Percentiles rank a stretch among this genome's conserved stretches.
Conservation (phyloP, 2,113 vertebrate species). For the Engystomops pustulosus region DNA sequence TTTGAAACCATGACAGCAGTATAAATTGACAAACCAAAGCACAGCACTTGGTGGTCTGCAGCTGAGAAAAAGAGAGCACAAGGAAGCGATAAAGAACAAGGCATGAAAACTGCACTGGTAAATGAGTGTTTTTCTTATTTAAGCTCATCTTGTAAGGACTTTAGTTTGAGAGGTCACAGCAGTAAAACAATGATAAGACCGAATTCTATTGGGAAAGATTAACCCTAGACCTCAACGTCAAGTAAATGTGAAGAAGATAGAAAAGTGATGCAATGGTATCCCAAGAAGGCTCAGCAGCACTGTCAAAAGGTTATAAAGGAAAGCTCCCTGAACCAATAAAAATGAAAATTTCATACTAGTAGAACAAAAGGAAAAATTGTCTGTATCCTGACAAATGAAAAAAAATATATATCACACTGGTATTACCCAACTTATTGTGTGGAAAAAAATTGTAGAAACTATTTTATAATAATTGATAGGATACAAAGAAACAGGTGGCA, state of each 20-base stretch:
- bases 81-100: conserved; percentile 68
- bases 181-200: conserved; percentile 73
- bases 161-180: conserved; percentile 69
- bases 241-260: conserved; percentile 72
- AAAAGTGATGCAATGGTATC: conserved; percentile 65
- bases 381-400: conserved; percentile 10
- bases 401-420: neutral
- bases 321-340: conserved; percentile 38
- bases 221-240: conserved; percentile 81
- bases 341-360: conserved; percentile 7
- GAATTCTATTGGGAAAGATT: conserved; percentile 79
- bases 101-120: conserved; percentile 72
- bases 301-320: conserved; percentile 33
- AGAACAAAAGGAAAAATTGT: conserved; percentile 9
- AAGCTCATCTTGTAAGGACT: conserved; percentile 75
- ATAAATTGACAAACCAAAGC: conserved; percentile 84
- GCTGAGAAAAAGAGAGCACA: conserved; percentile 70
- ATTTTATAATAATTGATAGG: no score
- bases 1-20: conserved; percentile 89
- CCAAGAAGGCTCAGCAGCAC: conserved; percentile 63
- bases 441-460: neutral
- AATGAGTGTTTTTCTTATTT: conserved; percentile 67
- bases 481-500: no score
- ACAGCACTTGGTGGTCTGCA: conserved; percentile 73
- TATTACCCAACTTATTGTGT: neutral